phyloP scores from a whole-genome alignment of 1,140 invertebrate species.

The Tetragnatha versicolor region DNA sequence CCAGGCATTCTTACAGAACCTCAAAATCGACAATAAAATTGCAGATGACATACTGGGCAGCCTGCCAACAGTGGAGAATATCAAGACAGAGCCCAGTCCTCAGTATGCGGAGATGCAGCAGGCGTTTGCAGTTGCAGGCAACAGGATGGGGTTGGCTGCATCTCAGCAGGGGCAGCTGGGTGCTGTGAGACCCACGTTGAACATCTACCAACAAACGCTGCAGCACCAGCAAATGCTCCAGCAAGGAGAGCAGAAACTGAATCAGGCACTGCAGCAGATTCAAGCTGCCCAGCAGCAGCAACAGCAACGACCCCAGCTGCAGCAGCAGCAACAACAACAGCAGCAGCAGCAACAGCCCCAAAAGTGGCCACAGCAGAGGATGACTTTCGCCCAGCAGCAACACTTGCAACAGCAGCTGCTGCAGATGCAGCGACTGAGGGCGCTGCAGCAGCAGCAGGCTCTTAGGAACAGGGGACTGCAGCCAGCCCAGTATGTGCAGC shows the following conservation, averaged over 20 bases:
- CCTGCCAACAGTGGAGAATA: neutral
- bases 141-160: neutral
- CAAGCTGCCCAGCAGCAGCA: conserved; percentile 57
- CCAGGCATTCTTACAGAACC: conserved; percentile 15
- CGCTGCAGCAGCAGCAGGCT: conserved; percentile 52
- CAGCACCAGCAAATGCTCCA: conserved; percentile 57
- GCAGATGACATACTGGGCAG: conserved; percentile 11
- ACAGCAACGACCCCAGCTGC: conserved; percentile 38
- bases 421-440: conserved; percentile 41
- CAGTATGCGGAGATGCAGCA: conserved; percentile 15
- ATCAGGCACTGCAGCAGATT: conserved; percentile 54
- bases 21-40: conserved; percentile 37
- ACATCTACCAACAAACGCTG: conserved; percentile 25
- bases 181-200: neutral
- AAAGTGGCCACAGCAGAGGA: conserved; percentile 58
- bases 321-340: conserved; percentile 60
- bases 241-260: conserved; percentile 46
- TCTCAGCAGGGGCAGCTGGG: neutral
- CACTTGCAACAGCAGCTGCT: conserved; percentile 25
- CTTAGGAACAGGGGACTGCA: conserved; percentile 30
- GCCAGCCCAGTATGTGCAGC: conserved; percentile 38
- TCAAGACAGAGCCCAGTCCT: conserved; percentile 10
- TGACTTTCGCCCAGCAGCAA: conserved; percentile 43
- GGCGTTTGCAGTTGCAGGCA: neutral
- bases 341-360: conserved; percentile 59